phyloP scores from a whole-genome alignment of 2,113 vertebrate species.

The Prolemur simus region DNA sequence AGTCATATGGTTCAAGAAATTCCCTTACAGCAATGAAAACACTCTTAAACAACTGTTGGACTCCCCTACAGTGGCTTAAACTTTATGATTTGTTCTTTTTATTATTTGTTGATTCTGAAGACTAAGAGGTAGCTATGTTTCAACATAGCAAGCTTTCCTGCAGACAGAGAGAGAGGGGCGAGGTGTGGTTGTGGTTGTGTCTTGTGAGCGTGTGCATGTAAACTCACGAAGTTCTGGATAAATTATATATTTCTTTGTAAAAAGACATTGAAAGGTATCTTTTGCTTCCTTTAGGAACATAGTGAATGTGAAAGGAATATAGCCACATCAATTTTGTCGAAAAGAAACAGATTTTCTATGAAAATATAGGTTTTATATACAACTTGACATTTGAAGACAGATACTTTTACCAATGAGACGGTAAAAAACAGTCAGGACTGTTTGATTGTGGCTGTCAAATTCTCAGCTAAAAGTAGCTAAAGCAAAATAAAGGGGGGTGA shows the following conservation, averaged over 20 bases:
- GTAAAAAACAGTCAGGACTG: not conserved
- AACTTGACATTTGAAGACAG: slow-evolving; percentile 62
- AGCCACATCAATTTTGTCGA: not conserved
- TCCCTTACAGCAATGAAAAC: not conserved
- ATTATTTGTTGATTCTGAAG: slow-evolving; percentile 4
- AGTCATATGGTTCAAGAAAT: not conserved
- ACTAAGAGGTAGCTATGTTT: not conserved
- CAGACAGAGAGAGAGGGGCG: not conserved
- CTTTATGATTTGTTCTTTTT: slow-evolving; percentile 3
- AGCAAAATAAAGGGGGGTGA: not conserved
- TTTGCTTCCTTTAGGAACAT: slow-evolving; percentile 21
- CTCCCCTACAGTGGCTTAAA: not conserved
- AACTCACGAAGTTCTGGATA: not conserved
- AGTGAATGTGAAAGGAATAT: not conserved
- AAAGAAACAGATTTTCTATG: slow-evolving; percentile 60
- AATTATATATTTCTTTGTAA: not conserved
- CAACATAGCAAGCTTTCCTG: not conserved
- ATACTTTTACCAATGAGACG: slow-evolving; percentile 40
- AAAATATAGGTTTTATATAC: slow-evolving; percentile 43
- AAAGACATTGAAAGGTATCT: slow-evolving; percentile 8
- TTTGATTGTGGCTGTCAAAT: not conserved
- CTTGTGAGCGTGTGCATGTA: not conserved
- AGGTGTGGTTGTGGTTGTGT: not conserved
- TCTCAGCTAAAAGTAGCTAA: slow-evolving; percentile 35
- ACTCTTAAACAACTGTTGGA: not conserved